Evolutionary conservation across 2,888 invertebrate species (phyloP), one percentile per base, ranked within the genome.

Genomic region (Phengaris arion): DNA sequence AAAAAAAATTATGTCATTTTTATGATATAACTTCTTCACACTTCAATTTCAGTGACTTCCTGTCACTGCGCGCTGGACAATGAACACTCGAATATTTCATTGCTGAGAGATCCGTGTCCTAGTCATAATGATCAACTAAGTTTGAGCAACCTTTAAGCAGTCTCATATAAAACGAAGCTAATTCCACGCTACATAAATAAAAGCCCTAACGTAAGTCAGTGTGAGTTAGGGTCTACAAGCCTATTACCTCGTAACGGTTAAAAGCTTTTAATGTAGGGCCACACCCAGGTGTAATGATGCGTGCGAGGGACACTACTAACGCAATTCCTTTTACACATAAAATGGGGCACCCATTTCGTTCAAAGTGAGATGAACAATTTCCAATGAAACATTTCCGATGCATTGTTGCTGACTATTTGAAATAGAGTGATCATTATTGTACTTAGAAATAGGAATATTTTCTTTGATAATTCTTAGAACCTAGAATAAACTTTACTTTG

Each of bases 251-350:
- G 70, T 69, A 70, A 69, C 69, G 75, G 70, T 70, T 76, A 74
- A 74, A 74, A 35, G 74, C 69, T 76, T 74, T 74, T 74, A 76
- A 69, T 76, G 74, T 74, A 48, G 76, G 70, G n/a, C 48, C 74
- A 59, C 51, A 70, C 55, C 70, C 69, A 22, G 70, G 59, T 35
- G 77, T 76, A 79, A 77, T 79, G 77, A 77, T 72, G 79, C 76
- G 79, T 76, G 74, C 57, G 51, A 75, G 77, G 77, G 74, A 74
- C 75, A 72, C 72, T 51, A n/a, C 69, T 69, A 70, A 70, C 75
- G 70, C 70, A 75, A 69, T 75, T 57, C 57, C 70, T 75, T 70
- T 70, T 69, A 75, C 70, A 70, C 75, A 54, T 75, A 70, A 57
- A 70, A 55, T 69, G 69, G 54, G 22, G 52, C 35, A 45, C 35